Evolutionary conservation across 2,888 invertebrate genomes (phyloP), one percentile per base, ranked within the genome.

Genomic region (Pharmacophagus antenor): DNA sequence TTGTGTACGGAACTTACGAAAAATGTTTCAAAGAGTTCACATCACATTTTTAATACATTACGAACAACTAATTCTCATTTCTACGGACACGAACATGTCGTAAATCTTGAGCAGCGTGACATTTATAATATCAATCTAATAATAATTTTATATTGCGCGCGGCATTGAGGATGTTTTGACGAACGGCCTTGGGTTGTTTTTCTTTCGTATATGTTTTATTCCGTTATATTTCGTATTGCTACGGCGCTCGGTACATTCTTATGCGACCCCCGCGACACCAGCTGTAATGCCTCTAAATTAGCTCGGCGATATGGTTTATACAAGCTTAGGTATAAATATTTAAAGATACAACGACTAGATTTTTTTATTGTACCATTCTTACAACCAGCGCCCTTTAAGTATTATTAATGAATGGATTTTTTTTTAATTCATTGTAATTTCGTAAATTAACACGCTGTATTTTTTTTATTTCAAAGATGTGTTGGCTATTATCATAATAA

Each of bases 201-300:
- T 18, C 31, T 22, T 55, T 42, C 27, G 12, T 55, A 44, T 55
- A 54, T 50, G 48, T 55, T 50, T 50, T 23, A 59, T 55, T 42
- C 20, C 42, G 21, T 46, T 54, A 53, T 54, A 49, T 54, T 49
- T 59, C 44, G 50, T 55, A 59, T 50, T 50, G 49, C 59, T 50
- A 50, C 27, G n/a, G 49, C 25, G 44, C 49, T 52, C 52, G 46
- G 52, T 52, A 58, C 48, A 55, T 55, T 59, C 46, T 55, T 46
- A 46, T 59, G 49, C 42, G 31, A 44, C 31, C 59, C 55, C n/a
- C 59, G 49, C 54, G 59, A 49, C 59, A 42, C 50, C 48, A 49
- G 18, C 59, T 44, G 49, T 54, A 55, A 59, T 44, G 59, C 59
- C 47, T 47, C 58, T 44, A 44, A 59, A 59, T 59, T 59, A 59